Conservation (phyloP, 1,140 invertebrate species). For the Rhynchophorus ferrugineus region DNA sequence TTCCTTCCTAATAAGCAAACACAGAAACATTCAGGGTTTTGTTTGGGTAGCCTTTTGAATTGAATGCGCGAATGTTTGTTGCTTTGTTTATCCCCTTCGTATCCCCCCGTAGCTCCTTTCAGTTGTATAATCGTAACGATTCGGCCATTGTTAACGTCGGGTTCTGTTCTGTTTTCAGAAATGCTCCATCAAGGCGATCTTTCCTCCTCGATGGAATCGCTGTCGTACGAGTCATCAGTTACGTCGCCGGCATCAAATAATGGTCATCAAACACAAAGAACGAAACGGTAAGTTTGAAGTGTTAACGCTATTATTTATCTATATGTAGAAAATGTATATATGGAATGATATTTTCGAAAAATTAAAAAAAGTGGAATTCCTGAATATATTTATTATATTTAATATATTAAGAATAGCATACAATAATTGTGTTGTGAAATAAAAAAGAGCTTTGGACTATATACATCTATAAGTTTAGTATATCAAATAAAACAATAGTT, state of each 20-base stretch:
- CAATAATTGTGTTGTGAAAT: too few species aligned
- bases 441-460: too few species aligned
- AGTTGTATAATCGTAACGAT: background rate
- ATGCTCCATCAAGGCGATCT: slow-evolving; percentile 63
- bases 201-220: slow-evolving; percentile 69
- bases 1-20: background rate
- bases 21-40: background rate
- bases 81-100: background rate
- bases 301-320: background rate
- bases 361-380: too few species aligned
- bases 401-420: too few species aligned
- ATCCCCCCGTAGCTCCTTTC: background rate
- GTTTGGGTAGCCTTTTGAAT: background rate
- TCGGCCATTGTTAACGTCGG: background rate
- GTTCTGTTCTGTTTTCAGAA: slow-evolving; percentile 44
- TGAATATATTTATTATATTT: too few species aligned
- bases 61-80: background rate
- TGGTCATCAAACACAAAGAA: slow-evolving; percentile 52
- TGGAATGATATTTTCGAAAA: too few species aligned
- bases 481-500: too few species aligned
- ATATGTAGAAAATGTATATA: background rate
- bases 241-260: slow-evolving; percentile 60
- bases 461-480: too few species aligned
- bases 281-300: slow-evolving; percentile 55
- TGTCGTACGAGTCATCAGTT: slow-evolving; percentile 64